These are phyloP conservation scores for Adelges cooleyi DNA, from an alignment of 1,140 invertebrate species.

Conservation along the genomic window DNA sequence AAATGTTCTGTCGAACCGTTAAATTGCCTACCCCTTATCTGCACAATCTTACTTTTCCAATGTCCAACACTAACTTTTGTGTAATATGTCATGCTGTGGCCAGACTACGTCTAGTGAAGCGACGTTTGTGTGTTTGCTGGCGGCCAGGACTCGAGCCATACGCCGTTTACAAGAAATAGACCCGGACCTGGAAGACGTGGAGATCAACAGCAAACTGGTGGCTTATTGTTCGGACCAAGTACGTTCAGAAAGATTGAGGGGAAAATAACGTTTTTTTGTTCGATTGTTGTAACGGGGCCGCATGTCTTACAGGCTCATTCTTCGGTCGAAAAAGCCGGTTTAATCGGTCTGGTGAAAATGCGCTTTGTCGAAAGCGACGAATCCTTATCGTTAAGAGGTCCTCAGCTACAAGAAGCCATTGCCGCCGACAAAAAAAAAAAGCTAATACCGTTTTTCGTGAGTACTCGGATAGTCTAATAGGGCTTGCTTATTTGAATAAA, in stretches of 20 bases:
- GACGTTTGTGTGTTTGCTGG: slow-evolving; percentile 78
- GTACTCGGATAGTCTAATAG: too few relatives aligned
- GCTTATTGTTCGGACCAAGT: slow-evolving; percentile 88
- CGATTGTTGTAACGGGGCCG: too few relatives aligned
- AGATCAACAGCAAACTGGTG: slow-evolving; percentile 82
- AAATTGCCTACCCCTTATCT: too few relatives aligned
- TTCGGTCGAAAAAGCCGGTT: slow-evolving; percentile 88
- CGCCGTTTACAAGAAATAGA: slow-evolving; percentile 48
- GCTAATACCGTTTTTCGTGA: slow-evolving; percentile 90
- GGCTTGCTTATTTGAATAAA: too few relatives aligned
- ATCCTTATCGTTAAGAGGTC: slow-evolving; percentile 70
- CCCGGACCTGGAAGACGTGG: slow-evolving; percentile 66
- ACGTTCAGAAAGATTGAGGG: too few relatives aligned
- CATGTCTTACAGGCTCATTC: slow-evolving; percentile 63
- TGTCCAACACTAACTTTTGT: too few relatives aligned
- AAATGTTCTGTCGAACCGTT: too few relatives aligned
- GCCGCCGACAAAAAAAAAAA: slow-evolving; percentile 71
- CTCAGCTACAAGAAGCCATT: slow-evolving; percentile 66
- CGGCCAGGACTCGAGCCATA: slow-evolving; percentile 77
- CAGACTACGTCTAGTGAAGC: slow-evolving; percentile 82
- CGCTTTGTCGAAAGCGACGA: slow-evolving; percentile 79
- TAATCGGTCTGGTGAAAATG: slow-evolving; percentile 83
- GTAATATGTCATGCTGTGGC: too few relatives aligned
- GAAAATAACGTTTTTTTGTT: too few relatives aligned
- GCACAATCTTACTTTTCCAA: too few relatives aligned